phyloP scores from a whole-genome alignment of 92 coral and sea anemone species.

The Heteractis magnifica region DNA sequence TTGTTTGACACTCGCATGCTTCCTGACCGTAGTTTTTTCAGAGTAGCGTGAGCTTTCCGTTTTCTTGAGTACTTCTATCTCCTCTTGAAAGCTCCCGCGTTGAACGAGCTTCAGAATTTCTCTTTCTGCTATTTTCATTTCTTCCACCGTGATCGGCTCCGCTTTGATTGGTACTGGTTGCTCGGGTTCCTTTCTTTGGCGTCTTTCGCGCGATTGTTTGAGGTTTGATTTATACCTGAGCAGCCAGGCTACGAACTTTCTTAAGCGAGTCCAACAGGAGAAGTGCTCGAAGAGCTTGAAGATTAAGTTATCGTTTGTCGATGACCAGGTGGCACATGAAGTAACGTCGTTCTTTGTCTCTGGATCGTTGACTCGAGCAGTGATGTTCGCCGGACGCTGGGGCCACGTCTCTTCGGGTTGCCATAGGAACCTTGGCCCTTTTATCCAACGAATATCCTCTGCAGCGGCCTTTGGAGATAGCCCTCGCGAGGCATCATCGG shows the following conservation, averaged over 20 bases:
- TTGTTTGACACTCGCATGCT: neutral
- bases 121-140: constrained; percentile 25
- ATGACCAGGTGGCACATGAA: neutral
- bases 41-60: neutral
- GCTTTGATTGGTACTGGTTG: neutral
- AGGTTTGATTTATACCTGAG: constrained; percentile 18
- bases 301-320: neutral
- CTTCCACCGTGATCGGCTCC: constrained; percentile 28
- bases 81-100: constrained; percentile 18
- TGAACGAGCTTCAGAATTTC: constrained; percentile 36
- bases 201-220: neutral
- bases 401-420: constrained; percentile 45
- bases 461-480: constrained; percentile 31
- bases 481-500: constrained; percentile 65
- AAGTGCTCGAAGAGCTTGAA: neutral
- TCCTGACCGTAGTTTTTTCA: neutral
- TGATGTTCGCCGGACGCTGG: constrained; percentile 26
- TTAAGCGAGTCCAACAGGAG: constrained; percentile 27
- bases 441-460: constrained; percentile 38
- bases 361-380: neutral
- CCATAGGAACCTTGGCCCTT: constrained; percentile 44
- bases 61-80: neutral
- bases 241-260: constrained; percentile 29
- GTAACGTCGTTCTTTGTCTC: neutral
- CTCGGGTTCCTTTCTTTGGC: neutral